These are phyloP conservation scores for Lynx canadensis DNA, from an alignment of 2,113 vertebrate species.

Conservation along the genomic window DNA sequence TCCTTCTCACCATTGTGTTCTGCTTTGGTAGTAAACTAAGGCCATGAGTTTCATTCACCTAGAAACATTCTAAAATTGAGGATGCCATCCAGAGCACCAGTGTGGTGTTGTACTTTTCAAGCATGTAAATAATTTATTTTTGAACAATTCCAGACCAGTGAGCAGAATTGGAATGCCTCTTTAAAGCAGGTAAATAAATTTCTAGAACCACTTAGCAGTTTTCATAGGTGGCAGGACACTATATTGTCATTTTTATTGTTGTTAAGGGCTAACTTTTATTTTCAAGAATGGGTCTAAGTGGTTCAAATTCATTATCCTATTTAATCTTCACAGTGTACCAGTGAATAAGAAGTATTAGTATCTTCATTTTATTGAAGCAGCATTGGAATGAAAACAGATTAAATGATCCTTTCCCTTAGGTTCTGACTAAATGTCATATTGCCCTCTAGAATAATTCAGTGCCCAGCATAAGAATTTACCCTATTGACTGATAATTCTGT, in stretches of 20 bases:
- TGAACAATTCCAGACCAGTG: not conserved
- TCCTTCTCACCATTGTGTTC: constrained; percentile 52
- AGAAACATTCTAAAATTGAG: constrained; percentile 11
- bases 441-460: not conserved
- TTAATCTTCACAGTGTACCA: not conserved
- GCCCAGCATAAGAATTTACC: not conserved
- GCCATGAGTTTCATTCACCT: constrained; percentile 35
- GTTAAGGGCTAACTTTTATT: not conserved
- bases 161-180: not conserved
- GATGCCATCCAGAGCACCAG: not conserved
- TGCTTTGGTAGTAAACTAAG: constrained; percentile 58
- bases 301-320: not conserved
- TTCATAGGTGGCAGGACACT: not conserved
- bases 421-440: not conserved
- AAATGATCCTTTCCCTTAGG: not conserved
- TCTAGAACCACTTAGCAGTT: constrained; percentile 39
- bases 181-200: not conserved
- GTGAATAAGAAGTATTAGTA: not conserved
- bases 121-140: constrained; percentile 42
- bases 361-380: not conserved
- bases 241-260: constrained; percentile 9
- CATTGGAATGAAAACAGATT: not conserved
- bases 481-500: not conserved
- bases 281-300: not conserved
- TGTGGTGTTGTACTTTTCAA: constrained; percentile 36